phyloP scores from a whole-genome alignment of 2,113 vertebrate genomes.

The Polyodon spathula region DNA sequence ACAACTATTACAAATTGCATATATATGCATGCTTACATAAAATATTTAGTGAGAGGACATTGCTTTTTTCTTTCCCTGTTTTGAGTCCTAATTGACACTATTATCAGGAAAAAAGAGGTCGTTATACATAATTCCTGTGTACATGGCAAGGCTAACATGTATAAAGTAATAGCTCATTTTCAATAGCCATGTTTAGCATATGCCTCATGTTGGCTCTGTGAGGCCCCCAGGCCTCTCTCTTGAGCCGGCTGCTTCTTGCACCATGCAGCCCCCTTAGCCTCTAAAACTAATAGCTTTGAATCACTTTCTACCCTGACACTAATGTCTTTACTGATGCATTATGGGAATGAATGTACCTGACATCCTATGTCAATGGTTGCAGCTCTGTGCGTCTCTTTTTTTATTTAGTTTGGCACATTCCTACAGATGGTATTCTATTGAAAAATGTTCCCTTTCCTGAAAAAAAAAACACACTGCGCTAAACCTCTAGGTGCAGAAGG shows the following conservation, averaged over 20 bases:
- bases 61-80: conserved; percentile 33
- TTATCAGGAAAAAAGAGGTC: conserved; percentile 48
- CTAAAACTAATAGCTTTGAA: conserved; percentile 86
- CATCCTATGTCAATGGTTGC: conserved; percentile 81
- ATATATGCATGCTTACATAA: too few species aligned
- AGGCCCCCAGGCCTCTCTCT: conserved; percentile 79
- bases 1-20: too few species aligned
- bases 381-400: conserved; percentile 76
- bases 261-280: conserved; percentile 67
- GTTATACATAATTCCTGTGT: conserved; percentile 68
- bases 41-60: too few species aligned
- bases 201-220: conserved; percentile 75
- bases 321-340: conserved; percentile 89
- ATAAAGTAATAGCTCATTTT: conserved; percentile 79
- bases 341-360: conserved; percentile 96
- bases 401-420: conserved; percentile 74
- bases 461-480: conserved; percentile 62
- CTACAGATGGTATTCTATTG: conserved; percentile 56
- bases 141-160: conserved; percentile 69
- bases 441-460: conserved; percentile 57
- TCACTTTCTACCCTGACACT: conserved; percentile 79
- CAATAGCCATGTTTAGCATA: conserved; percentile 73
- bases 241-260: conserved; percentile 60
- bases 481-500: conserved; percentile 99
- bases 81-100: conserved; percentile 62